Evolutionary conservation across 2,797 vertebrate genomes (phyloP).

Genomic region (Rhinatrema bivittatum): DNA sequence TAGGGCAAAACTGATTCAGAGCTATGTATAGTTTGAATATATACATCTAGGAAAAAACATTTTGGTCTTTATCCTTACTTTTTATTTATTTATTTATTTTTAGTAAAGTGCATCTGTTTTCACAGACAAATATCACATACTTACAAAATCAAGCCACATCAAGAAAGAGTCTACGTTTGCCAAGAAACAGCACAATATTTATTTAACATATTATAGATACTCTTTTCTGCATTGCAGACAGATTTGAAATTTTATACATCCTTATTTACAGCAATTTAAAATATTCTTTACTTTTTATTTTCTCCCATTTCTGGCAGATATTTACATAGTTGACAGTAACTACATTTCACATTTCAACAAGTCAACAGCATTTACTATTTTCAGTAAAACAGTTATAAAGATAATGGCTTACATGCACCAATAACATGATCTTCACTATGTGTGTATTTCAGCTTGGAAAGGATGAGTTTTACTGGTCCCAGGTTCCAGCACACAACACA

Average conservation of each 20-base stretch:
- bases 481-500: conserved; percentile 36
- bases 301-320: conserved; percentile 64
- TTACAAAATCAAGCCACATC: too few species aligned
- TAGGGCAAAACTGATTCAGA: too few species aligned
- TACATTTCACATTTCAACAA: conserved; percentile 81
- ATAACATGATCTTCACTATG: conserved; percentile 52
- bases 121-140: too few species aligned
- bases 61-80: too few species aligned
- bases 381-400: conserved; percentile 67
- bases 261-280: conserved; percentile 96
- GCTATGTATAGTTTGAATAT: too few species aligned
- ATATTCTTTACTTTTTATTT: too few species aligned
- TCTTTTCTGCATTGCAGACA: conserved; percentile 72
- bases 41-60: too few species aligned
- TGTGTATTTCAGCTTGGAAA: conserved; percentile 39
- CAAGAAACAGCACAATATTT: conserved; percentile 85
- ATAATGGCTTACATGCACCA: conserved; percentile 71
- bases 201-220: conserved; percentile 88
- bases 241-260: conserved; percentile 78
- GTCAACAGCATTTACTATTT: conserved; percentile 69
- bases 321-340: conserved; percentile 87
- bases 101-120: too few species aligned
- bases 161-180: too few species aligned
- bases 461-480: conserved; percentile 38
- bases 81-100: too few species aligned